Evolutionary conservation across 2,113 vertebrate species (phyloP).

Genomic region (Erythrocercus mccallii): DNA sequence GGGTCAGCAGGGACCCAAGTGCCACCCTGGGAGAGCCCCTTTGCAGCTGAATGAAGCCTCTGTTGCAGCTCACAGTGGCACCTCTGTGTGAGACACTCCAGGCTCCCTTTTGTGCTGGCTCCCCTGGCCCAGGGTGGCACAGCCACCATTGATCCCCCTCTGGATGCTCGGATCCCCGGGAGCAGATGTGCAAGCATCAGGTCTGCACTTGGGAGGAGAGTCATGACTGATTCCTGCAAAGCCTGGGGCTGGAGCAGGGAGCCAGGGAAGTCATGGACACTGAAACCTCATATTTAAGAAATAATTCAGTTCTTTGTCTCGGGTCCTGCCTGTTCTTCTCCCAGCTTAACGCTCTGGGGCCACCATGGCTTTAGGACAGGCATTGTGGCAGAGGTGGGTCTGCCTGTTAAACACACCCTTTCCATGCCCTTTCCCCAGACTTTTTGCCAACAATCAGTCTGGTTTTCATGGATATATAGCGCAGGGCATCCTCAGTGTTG

Average conservation of each 20-base stretch:
- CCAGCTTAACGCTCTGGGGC: background rate
- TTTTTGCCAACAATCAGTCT: background rate
- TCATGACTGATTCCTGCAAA: background rate
- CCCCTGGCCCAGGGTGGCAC: background rate
- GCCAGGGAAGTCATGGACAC: background rate
- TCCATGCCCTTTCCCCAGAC: background rate
- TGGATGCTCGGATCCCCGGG: fast-evolving
- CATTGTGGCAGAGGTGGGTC: background rate
- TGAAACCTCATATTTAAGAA: background rate
- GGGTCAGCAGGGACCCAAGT: background rate
- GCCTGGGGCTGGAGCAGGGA: background rate
- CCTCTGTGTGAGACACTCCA: background rate
- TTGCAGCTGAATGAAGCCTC: background rate
- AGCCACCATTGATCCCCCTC: background rate
- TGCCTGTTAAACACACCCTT: background rate
- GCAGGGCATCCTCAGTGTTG: background rate
- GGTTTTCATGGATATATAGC: background rate
- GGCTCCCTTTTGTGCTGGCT: background rate
- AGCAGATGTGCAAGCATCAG: fast-evolving
- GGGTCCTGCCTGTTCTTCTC: background rate
- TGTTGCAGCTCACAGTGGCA: background rate
- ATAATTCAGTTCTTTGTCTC: background rate
- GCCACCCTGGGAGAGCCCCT: background rate
- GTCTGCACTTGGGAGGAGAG: fast-evolving
- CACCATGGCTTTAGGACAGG: background rate